Percentiles rank a stretch among this genome's conserved stretches.
phyloP scores from a whole-genome alignment of 1,140 invertebrate species.

The Penaeus indicus region DNA sequence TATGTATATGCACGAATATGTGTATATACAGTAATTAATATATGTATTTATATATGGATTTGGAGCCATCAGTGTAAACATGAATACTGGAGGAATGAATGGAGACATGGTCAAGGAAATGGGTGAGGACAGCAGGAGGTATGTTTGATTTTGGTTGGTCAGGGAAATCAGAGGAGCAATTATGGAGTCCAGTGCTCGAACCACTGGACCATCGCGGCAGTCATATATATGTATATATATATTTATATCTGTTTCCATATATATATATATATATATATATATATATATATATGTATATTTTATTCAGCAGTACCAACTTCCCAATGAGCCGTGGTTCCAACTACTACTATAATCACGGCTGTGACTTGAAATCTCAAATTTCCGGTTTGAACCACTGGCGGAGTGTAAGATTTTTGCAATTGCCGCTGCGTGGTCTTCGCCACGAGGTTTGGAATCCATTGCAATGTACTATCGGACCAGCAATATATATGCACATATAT shows the following conservation, averaged over 20 bases:
- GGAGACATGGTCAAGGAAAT: too few species aligned
- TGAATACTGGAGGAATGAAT: too few species aligned
- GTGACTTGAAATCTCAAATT: background rate
- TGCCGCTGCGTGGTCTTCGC: background rate
- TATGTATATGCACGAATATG: too few species aligned
- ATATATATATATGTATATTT: conserved; percentile 1
- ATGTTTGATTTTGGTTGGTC: too few species aligned
- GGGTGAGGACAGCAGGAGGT: too few species aligned
- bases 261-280: conserved; percentile 15
- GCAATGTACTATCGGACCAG: background rate
- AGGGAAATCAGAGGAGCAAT: too few species aligned
- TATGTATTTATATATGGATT: too few species aligned
- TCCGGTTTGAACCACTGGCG: too few species aligned
- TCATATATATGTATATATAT: background rate
- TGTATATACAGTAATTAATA: too few species aligned
- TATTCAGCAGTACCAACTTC: background rate
- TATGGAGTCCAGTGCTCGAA: too few species aligned
- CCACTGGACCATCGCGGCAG: background rate
- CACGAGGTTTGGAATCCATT: background rate
- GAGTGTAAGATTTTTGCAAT: background rate
- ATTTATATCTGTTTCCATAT: too few species aligned
- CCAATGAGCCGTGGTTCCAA: background rate
- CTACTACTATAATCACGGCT: background rate
- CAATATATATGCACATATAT: background rate
- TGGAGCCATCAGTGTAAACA: too few species aligned